Evolutionary conservation across 1,140 invertebrate genomes (phyloP).

Genomic region (Anagrus nilaparvatae): DNA sequence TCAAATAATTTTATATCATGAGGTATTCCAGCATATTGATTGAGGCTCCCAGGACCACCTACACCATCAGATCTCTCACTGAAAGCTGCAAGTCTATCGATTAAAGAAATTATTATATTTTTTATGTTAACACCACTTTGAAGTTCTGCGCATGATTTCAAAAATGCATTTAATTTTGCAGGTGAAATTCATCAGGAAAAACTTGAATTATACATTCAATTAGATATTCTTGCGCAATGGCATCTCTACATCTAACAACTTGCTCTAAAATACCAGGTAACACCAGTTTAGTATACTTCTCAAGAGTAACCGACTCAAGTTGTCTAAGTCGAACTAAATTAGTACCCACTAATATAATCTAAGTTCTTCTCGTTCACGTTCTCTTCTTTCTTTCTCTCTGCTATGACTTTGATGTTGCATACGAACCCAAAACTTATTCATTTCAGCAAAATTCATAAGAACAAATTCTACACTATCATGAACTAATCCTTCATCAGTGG

Average conservation of each 20-base stretch:
- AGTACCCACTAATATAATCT: constrained; percentile 89
- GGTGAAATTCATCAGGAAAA: constrained; percentile 98
- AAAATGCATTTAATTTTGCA: constrained; percentile 87
- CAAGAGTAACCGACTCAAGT: constrained; percentile 87
- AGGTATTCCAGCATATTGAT: constrained; percentile 57
- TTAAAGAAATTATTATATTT: constrained; percentile 94
- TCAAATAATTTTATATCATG: constrained; percentile 91
- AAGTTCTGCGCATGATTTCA: constrained; percentile 94
- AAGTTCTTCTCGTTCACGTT: constrained; percentile 92
- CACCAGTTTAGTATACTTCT: constrained; percentile 84
- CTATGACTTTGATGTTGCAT: constrained; percentile 99
- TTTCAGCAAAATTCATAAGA: constrained; percentile 97
- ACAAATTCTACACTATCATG: constrained; percentile 97
- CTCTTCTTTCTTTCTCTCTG: constrained; percentile 83
- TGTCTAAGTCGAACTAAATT: constrained; percentile 95
- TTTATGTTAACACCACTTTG: constrained; percentile 95
- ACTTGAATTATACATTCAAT: constrained; percentile 99
- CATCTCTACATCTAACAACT: constrained; percentile 94
- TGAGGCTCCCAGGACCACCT: constrained; percentile 39
- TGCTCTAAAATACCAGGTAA: constrained; percentile 90
- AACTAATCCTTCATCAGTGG: constrained; percentile 60
- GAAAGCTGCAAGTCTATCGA: constrained; percentile 81
- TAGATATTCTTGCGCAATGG: constrained; percentile 98
- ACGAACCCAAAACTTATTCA: constrained; percentile 99
- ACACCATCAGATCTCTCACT: constrained; percentile 62